Evolutionary conservation across 2,888 invertebrate genomes (phyloP).

Genomic region (Rhingia campestris): DNA sequence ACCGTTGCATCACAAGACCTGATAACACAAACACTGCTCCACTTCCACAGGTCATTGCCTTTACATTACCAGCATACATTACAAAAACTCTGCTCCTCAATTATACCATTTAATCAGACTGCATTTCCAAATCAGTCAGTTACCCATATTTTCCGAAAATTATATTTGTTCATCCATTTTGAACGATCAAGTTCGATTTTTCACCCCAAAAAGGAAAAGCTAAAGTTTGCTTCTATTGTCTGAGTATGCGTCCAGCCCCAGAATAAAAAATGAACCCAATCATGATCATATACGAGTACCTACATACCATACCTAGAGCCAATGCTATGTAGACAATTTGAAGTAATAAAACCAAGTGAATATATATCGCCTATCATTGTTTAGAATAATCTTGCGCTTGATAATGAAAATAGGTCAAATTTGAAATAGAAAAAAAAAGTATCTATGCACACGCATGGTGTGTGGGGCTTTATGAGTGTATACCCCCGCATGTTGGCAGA

Average conservation of each 20-base stretch:
- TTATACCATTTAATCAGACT: background rate
- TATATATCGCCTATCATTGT: constrained; percentile 77
- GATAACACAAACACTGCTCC: constrained; percentile 40
- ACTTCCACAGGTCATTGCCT: constrained; percentile 63
- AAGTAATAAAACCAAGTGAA: constrained; percentile 49
- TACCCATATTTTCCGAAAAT: constrained; percentile 1
- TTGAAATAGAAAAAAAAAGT: constrained; percentile 78
- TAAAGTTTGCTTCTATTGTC: constrained; percentile 8
- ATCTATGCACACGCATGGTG: constrained; percentile 50
- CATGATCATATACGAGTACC: background rate
- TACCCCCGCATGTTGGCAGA: constrained; percentile 53
- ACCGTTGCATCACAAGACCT: constrained; percentile 25
- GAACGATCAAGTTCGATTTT: constrained; percentile 65
- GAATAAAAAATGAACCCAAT: constrained; percentile 38
- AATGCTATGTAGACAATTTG: constrained; percentile 35
- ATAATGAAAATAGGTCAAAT: constrained; percentile 83
- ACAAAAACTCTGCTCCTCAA: background rate
- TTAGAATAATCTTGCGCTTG: constrained; percentile 83
- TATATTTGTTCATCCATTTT: constrained; percentile 11
- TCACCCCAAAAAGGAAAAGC: constrained; percentile 24
- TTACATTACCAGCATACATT: background rate
- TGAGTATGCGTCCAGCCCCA: too few species aligned
- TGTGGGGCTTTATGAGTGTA: constrained; percentile 25
- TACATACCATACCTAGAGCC: background rate
- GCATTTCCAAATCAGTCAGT: constrained; percentile 5